Percentiles rank a stretch among this genome's conserved stretches.
phyloP scores from a whole-genome alignment of 2,113 vertebrate genomes.

The Ondatra zibethicus region DNA sequence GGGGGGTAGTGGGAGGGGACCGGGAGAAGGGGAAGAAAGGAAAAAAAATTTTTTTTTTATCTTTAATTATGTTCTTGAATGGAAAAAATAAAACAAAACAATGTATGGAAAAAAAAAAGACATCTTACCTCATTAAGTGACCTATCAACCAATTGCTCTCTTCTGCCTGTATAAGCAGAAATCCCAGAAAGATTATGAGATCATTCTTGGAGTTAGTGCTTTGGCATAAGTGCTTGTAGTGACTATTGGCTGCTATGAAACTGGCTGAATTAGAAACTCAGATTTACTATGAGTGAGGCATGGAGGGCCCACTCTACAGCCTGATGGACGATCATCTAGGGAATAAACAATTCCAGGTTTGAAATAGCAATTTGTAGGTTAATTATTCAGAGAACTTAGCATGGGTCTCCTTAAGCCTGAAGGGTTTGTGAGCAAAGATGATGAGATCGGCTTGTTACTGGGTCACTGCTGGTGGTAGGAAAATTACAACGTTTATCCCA shows the following conservation, averaged over 20 bases:
- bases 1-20: too few species aligned
- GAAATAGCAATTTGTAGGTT: neutral
- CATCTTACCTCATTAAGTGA: neutral
- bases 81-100: too few species aligned
- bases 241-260: neutral
- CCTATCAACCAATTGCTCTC: neutral
- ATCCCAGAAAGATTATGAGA: neutral
- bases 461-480: neutral
- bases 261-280: neutral
- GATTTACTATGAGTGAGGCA: neutral
- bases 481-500: neutral
- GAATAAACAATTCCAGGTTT: neutral
- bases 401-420: neutral
- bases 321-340: neutral
- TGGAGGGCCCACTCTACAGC: accelerated
- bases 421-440: neutral
- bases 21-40: too few species aligned
- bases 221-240: neutral
- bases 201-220: neutral
- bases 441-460: neutral
- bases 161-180: neutral
- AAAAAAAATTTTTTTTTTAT: too few species aligned
- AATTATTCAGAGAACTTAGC: neutral
- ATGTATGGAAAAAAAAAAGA: too few species aligned
- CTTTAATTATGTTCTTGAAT: too few species aligned